These are phyloP conservation scores for Pomatorhinus ruficollis DNA, from an alignment of 2,113 vertebrate genomes.

Conservation along the genomic window DNA sequence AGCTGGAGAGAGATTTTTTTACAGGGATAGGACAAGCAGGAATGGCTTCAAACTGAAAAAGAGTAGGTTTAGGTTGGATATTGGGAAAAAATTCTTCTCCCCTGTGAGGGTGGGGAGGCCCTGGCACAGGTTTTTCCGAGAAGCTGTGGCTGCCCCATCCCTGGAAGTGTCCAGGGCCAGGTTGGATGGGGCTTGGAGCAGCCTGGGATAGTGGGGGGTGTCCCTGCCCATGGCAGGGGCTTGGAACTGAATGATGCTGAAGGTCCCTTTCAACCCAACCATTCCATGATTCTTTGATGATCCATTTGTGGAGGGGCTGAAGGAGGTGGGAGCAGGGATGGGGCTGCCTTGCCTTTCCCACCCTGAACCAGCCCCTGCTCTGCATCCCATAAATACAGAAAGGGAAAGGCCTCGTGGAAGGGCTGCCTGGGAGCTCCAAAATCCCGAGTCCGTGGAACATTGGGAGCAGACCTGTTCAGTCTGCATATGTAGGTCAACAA, in stretches of 20 bases:
- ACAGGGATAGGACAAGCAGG: neutral
- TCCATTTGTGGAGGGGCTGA: neutral
- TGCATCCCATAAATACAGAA: neutral
- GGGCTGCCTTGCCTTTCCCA: neutral
- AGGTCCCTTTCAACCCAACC: neutral
- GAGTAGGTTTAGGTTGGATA: neutral
- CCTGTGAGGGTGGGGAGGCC: neutral
- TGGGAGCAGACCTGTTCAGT: neutral
- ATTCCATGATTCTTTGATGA: neutral
- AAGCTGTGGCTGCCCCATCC: neutral
- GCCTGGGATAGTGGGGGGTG: neutral
- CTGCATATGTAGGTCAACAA: slow-evolving; percentile 28
- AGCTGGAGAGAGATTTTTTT: neutral
- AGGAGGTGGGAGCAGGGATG: neutral
- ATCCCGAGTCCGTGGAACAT: rapidly evolving
- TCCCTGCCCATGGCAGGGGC: neutral
- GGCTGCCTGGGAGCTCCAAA: neutral
- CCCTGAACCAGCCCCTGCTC: neutral
- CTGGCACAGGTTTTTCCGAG: rapidly evolving
- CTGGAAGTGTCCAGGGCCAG: neutral
- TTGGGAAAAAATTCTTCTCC: neutral
- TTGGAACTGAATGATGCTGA: neutral
- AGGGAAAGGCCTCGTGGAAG: neutral
- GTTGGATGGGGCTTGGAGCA: rapidly evolving
- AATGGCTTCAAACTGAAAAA: neutral